Percentiles rank a stretch among this genome's conserved stretches.
phyloP scores from a whole-genome alignment of 2,113 vertebrate species.

The Solea solea region DNA sequence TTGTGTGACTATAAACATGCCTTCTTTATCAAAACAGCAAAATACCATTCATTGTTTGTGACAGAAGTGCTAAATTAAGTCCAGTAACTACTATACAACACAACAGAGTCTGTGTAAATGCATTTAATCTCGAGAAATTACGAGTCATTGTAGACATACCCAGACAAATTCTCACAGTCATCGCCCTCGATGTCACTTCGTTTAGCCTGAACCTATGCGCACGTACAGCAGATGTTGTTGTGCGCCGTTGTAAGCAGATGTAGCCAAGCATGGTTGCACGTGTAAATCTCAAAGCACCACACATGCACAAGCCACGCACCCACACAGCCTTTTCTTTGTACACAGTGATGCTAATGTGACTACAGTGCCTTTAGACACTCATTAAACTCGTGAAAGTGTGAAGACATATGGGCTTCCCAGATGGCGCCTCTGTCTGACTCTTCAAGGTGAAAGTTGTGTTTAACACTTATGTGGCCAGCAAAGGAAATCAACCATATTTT shows the following conservation, averaged over 20 bases:
- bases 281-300: neutral
- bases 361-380: conserved; percentile 34
- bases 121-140: conserved; percentile 12
- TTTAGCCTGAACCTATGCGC: neutral
- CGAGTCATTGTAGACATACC: neutral
- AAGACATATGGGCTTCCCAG: conserved; percentile 60
- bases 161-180: neutral
- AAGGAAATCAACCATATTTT: neutral
- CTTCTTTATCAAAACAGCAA: conserved; percentile 9
- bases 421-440: conserved; percentile 44
- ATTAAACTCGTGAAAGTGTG: conserved; percentile 42
- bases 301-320: neutral
- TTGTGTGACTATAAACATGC: neutral
- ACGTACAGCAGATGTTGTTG: conserved; percentile 24
- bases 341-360: conserved; percentile 33
- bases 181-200: neutral
- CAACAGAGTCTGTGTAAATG: neutral
- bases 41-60: neutral
- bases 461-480: conserved; percentile 1
- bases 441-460: conserved; percentile 49
- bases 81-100: conserved; percentile 3
- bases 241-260: conserved; percentile 10
- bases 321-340: conserved; percentile 4
- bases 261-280: conserved; percentile 10
- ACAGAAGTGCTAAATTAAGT: conserved; percentile 1